Evolutionary conservation across 2,888 invertebrate species (phyloP), one percentile per base, ranked within the genome.

Genomic region (Aradus depressus): DNA sequence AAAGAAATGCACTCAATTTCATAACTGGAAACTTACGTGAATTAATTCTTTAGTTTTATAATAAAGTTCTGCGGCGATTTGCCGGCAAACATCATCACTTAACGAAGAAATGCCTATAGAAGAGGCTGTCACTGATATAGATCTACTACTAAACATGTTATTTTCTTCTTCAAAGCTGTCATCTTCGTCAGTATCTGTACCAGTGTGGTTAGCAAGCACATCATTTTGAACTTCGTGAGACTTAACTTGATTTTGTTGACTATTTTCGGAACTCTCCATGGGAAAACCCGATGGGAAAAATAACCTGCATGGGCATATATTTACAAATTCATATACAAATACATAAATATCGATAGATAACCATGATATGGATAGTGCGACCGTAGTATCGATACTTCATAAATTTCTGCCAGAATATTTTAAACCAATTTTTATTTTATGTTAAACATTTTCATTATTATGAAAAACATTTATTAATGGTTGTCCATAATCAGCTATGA

Each of bases 31-130:
- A 66, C 70, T 66, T 60, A 74, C 74, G 66, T 67, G 68, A 47
- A 74, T 71, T 39, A 70, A 66, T 59, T 74, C 73, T 14, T 72
- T 64, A 1, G 73, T 62, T 60, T 73, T 74, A 55, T 72, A 74
- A 56, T 72, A 72, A 55, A 72, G 67, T 67, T 74, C 74, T 57
- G 73, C 73, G 31, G 74, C 73, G 6, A 74, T 64, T 51, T 69
- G 69, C 0, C 68, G 63, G 14, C 69, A 69, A 1, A 72, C 73
- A 55, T 74, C 73, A n/a, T 57, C 53, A 23, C 52, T 35, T 34
- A 59, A 25, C 18, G 54, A 45, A 12, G 44, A 34, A 25, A 59
- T 56, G 10, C 58, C 58, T 16, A 56, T 47, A 16, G 53, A 43
- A 12, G 57, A 57, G 38, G 56, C 59, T 12, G 48, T 55, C 22